A percentile compares a stretch with the other conserved stretches of the same genome.
These are phyloP conservation scores for Xiphorhynchus elegans DNA, from an alignment of 2,113 vertebrate genomes.

Conservation along the genomic window DNA sequence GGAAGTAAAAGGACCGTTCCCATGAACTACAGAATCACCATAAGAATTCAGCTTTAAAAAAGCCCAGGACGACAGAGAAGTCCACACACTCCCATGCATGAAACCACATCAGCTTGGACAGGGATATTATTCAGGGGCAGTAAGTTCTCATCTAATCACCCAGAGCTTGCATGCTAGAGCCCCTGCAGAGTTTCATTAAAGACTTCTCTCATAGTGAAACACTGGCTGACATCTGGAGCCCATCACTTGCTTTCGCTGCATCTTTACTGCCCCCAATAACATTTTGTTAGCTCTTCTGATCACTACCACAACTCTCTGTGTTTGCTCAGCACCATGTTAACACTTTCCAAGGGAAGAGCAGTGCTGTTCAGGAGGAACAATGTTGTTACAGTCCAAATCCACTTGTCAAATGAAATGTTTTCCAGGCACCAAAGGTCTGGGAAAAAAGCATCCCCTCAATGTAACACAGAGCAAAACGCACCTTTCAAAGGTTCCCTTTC, in stretches of 20 bases:
- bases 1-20: not conserved
- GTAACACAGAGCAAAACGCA: not conserved
- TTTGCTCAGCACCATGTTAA: not conserved
- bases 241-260: not conserved
- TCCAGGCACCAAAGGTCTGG: not conserved
- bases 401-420: not conserved
- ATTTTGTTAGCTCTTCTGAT: not conserved
- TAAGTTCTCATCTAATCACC: not conserved
- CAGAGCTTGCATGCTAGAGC: not conserved
- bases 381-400: not conserved
- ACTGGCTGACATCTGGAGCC: not conserved
- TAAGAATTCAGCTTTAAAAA: not conserved
- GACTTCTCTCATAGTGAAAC: not conserved
- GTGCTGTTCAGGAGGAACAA: rapidly evolving
- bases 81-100: not conserved
- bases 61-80: not conserved
- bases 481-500: not conserved
- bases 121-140: rapidly evolving
- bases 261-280: not conserved
- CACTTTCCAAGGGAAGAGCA: not conserved
- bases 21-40: not conserved
- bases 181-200: not conserved
- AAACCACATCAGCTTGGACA: not conserved
- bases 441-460: not conserved
- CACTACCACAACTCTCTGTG: not conserved